Base-by-base conservation (phyloP, 1,140 invertebrate genomes). In the Adoxophyes honmai region DNA sequence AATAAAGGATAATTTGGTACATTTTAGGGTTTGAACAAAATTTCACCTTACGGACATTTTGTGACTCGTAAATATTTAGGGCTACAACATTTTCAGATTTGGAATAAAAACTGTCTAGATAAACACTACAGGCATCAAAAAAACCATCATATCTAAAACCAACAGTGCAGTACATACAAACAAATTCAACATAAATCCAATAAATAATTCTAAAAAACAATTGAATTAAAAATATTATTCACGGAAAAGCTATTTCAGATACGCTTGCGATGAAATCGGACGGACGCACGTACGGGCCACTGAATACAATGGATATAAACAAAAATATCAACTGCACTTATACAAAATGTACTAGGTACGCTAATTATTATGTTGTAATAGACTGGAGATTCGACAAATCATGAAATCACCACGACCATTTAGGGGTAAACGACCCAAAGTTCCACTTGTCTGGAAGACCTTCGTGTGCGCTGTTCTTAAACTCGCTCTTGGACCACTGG, bases 391-490 rank as follows among this genome's bases (percentile, higher is more conserved):
- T 86, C 75, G 6, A 2, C 21, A 28, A n/a, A n/a, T n/a, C n/a
- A n/a, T n/a, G n/a, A n/a, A n/a, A n/a, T 28, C 21, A 90, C 89
- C 86, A 90, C 33, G 85, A 82, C 85, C 86, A 90, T 53, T 73
- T 68, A 7, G 84, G 86, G 52, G 64, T 64, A 42, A 86, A 84
- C 0, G 71, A 71, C 35, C 72, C 72, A 62, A 90, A 90, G 16
- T 73, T 76, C 89, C 89, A 90, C 44, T 71, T 59, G 53, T 90
- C 87, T 0, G 89, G 87, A 4, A 89, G 68, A 5, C 79, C 79
- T 53, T 65, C 64, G 35, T 88, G 89, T 7, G 78, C 54, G 16
- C 62, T 60, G 13, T 81, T 72, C 6, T 72, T 58, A 56, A 81
- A 90, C 34, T 73, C 70, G 36, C 84, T 89, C 38, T 84, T 75